Conservation (phyloP, 2,113 vertebrate species). For the Podiceps cristatus region DNA sequence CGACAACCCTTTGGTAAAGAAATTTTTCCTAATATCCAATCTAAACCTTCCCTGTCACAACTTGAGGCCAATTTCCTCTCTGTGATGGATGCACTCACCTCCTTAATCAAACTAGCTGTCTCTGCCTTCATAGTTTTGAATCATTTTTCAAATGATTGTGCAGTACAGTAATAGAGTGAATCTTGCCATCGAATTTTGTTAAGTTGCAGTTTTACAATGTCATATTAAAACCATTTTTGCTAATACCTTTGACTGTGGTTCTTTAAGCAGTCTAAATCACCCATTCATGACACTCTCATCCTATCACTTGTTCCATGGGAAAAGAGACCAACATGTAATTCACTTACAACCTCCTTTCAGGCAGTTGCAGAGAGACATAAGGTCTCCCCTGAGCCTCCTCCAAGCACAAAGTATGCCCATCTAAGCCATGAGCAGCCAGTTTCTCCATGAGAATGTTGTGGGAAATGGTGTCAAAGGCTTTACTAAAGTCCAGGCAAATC, state of each 20-base stretch:
- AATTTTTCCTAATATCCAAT: not conserved
- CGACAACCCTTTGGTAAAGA: not conserved
- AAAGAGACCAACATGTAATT: too few species aligned
- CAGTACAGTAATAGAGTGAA: not conserved
- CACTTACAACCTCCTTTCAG: not conserved
- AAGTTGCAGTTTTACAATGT: too few species aligned
- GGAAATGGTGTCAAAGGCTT: not conserved
- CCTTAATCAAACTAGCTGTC: too few species aligned
- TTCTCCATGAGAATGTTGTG: not conserved
- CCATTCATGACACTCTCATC: not conserved
- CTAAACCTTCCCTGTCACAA: not conserved
- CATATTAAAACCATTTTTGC: not conserved
- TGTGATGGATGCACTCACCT: not conserved
- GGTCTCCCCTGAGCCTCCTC: not conserved
- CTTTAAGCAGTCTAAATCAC: not conserved
- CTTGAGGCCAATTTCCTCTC: not conserved
- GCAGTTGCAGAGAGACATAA: not conserved
- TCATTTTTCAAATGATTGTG: not conserved
- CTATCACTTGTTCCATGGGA: not conserved
- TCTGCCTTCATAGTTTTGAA: not conserved
- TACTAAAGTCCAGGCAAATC: not conserved
- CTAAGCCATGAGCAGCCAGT: not conserved
- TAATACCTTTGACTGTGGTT: not conserved
- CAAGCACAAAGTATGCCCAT: accelerated
- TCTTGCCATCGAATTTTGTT: not conserved